These are phyloP conservation scores for Euphydryas editha DNA, from an alignment of 2,888 invertebrate species.

Conservation along the genomic window DNA sequence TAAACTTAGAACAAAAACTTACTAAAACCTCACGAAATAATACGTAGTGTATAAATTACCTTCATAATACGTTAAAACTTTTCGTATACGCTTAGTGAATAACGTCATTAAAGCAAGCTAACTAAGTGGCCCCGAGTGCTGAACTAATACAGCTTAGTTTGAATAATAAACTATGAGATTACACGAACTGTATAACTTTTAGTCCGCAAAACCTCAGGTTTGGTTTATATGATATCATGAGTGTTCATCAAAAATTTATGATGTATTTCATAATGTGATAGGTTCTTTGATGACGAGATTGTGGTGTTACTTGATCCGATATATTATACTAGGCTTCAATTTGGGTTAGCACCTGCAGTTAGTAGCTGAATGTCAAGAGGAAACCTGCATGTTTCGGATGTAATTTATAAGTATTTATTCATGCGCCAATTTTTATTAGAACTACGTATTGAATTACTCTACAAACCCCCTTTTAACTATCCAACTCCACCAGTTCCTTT, in stretches of 20 bases:
- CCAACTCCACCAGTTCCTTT: too few species aligned
- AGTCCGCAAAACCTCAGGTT: conserved; percentile 13
- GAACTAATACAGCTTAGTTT: conserved; percentile 30
- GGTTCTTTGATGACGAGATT: background rate
- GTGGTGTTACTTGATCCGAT: too few species aligned
- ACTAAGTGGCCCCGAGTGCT: conserved; percentile 13
- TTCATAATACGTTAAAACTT: conserved; percentile 10
- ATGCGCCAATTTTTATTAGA: too few species aligned
- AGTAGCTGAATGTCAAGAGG: background rate
- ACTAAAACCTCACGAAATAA: background rate
- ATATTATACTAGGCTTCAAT: too few species aligned
- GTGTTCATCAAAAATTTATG: background rate
- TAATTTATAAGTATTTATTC: too few species aligned
- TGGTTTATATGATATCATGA: background rate
- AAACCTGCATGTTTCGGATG: too few species aligned
- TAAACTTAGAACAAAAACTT: background rate
- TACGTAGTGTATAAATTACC: background rate
- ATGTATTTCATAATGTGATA: background rate
- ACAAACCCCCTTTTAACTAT: too few species aligned
- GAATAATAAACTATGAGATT: conserved; percentile 34
- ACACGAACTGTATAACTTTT: conserved; percentile 24
- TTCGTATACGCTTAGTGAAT: conserved; percentile 1
- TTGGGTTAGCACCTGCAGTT: too few species aligned
- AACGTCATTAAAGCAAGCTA: conserved; percentile 20
- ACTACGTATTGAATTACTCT: too few species aligned